These are phyloP conservation scores for Pseudococcus viburni DNA, from an alignment of 2,888 invertebrate genomes.

Conservation along the genomic window DNA sequence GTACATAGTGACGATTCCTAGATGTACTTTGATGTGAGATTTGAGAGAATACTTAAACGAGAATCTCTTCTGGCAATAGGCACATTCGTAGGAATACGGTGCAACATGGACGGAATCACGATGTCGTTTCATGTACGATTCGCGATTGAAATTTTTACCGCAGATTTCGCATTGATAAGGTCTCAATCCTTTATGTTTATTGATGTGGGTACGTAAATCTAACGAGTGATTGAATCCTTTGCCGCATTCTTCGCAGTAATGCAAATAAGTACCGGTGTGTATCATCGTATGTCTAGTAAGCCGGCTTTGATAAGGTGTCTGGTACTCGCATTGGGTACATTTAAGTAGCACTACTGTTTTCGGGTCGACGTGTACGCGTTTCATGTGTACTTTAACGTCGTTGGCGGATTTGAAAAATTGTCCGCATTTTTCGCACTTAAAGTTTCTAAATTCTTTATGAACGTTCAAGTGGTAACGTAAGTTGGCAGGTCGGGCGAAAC, in stretches of 20 bases:
- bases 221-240: constrained; percentile 48
- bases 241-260: constrained; percentile 54
- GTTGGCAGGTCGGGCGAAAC: constrained; percentile 25
- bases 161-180: constrained; percentile 58
- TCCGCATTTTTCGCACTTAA: constrained; percentile 8
- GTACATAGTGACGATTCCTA: not conserved
- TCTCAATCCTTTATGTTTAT: constrained; percentile 56
- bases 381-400: constrained; percentile 3
- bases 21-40: constrained; percentile 11
- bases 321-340: not conserved
- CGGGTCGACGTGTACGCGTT: constrained; percentile 12
- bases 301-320: not conserved
- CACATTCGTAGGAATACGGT: constrained; percentile 29
- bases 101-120: constrained; percentile 13
- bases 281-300: not conserved
- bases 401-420: constrained; percentile 3
- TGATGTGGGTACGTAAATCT: constrained; percentile 37
- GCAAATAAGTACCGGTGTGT: constrained; percentile 25
- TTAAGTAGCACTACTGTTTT: not conserved
- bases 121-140: constrained; percentile 51
- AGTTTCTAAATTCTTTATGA: not conserved
- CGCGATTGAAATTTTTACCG: constrained; percentile 54
- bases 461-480: constrained; percentile 36
- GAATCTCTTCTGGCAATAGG: constrained; percentile 13
- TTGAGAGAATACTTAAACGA: constrained; percentile 29